phyloP scores from a whole-genome alignment of 2,113 vertebrate genomes.

The Nestor notabilis region DNA sequence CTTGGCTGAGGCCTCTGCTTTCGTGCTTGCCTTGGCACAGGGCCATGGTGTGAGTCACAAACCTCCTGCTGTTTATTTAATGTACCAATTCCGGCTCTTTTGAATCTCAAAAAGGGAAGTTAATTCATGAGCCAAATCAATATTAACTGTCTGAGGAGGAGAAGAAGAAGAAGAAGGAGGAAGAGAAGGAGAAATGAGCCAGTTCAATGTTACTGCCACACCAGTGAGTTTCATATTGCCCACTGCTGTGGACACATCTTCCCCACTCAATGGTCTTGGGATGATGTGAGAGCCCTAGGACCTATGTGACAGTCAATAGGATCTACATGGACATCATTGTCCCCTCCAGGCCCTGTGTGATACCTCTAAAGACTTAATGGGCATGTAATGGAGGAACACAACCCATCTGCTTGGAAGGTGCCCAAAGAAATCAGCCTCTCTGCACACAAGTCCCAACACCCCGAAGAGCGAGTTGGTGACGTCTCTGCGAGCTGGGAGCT shows the following conservation, averaged over 20 bases:
- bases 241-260: neutral
- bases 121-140: neutral
- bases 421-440: neutral
- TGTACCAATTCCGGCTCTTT: neutral
- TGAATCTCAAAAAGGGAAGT: neutral
- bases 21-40: neutral
- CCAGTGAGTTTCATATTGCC: neutral
- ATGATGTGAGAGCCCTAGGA: neutral
- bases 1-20: neutral
- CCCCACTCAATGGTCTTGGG: fast-evolving
- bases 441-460: neutral
- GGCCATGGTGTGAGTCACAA: neutral
- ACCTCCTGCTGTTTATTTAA: neutral
- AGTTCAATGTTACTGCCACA: fast-evolving
- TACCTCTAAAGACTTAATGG: neutral
- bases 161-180: neutral
- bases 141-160: neutral
- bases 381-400: fast-evolving
- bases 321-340: fast-evolving
- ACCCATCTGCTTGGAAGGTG: neutral
- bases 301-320: fast-evolving
- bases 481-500: neutral
- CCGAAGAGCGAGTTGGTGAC: neutral
- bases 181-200: neutral
- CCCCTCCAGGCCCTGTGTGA: neutral